These are phyloP conservation scores for Thaumatotibia leucotreta DNA, from an alignment of 1,140 invertebrate genomes.

Conservation along the genomic window DNA sequence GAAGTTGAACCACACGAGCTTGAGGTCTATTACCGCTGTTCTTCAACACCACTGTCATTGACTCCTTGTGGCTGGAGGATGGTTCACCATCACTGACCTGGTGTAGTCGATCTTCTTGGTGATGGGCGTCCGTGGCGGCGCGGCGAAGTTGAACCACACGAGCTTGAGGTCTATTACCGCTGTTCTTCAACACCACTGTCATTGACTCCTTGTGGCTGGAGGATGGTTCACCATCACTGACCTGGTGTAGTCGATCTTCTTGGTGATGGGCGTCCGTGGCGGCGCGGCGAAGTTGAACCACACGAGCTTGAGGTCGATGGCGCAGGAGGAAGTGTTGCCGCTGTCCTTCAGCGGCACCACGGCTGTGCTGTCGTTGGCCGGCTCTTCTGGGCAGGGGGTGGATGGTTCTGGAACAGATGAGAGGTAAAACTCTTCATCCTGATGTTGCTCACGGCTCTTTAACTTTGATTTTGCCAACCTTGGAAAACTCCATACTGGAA, in stretches of 20 bases:
- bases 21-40: constrained; percentile 83
- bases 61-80: too few relatives aligned
- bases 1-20: constrained; percentile 98
- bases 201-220: too few relatives aligned
- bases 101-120: too few relatives aligned
- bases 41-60: constrained; percentile 68
- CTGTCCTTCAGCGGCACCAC: constrained; percentile 74
- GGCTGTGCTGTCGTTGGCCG: constrained; percentile 52
- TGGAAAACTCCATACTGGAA: too few relatives aligned
- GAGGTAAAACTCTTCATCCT: too few relatives aligned
- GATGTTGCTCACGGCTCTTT: too few relatives aligned
- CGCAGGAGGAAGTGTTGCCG: constrained; percentile 86
- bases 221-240: constrained; percentile 58
- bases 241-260: constrained; percentile 95
- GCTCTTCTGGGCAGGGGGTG: constrained; percentile 51
- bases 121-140: too few relatives aligned
- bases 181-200: too few relatives aligned
- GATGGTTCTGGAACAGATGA: constrained; percentile 28
- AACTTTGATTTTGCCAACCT: too few relatives aligned
- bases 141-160: too few relatives aligned
- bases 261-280: constrained; percentile 93
- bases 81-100: too few relatives aligned
- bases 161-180: too few relatives aligned
- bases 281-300: constrained; percentile 99
- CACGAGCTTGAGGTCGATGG: constrained; percentile 91